Percentiles rank a stretch among this genome's conserved stretches.
Conservation (phyloP, 2,113 vertebrate genomes). For the Cynocephalus volans region DNA sequence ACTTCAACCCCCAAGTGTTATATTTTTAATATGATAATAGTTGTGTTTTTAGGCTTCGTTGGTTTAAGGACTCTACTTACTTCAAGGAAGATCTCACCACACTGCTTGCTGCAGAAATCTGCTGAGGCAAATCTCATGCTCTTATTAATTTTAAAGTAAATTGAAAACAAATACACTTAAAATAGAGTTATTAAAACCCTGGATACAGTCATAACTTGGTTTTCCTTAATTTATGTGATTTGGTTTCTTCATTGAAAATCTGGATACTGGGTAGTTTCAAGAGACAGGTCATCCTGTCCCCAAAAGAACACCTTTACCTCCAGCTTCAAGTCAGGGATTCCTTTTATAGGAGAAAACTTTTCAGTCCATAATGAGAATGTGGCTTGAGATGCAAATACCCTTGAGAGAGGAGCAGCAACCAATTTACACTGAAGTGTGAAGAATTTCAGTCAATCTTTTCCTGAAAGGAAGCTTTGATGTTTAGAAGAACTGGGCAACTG, state of each 20-base stretch:
- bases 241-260: constrained; percentile 19
- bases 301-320: not conserved
- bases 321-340: not conserved
- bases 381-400: not conserved
- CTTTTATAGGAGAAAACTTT: not conserved
- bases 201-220: not conserved
- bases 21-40: not conserved
- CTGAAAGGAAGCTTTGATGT: not conserved
- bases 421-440: not conserved
- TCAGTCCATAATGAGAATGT: not conserved
- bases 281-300: not conserved
- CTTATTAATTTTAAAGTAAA: constrained; percentile 44
- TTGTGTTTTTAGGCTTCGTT: not conserved
- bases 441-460: not conserved
- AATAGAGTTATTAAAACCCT: not conserved
- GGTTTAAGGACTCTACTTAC: not conserved
- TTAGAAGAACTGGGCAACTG: not conserved
- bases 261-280: not conserved
- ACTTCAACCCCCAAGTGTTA: not conserved
- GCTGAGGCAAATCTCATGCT: not conserved
- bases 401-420: not conserved
- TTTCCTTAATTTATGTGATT: constrained; percentile 38
- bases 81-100: not conserved
- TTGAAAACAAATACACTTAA: not conserved
- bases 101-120: not conserved